Evolutionary conservation across 2,888 invertebrate species (phyloP).

Genomic region (Camponotus fellah): DNA sequence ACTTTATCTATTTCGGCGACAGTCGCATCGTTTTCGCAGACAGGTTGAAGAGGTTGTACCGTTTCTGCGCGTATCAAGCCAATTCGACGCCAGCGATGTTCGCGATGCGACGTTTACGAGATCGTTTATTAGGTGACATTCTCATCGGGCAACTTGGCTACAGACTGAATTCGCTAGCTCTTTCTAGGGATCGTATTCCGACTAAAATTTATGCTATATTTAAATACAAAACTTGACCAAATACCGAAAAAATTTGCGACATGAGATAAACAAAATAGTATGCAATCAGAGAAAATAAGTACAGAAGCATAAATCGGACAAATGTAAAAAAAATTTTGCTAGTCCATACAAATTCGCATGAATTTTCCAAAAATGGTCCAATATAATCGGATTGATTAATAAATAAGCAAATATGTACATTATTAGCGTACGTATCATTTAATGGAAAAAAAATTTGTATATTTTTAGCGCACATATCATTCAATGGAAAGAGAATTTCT

Average conservation of each 20-base stretch:
- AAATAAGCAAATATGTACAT: neutral
- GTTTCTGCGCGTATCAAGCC: constrained; percentile 69
- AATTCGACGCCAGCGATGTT: constrained; percentile 74
- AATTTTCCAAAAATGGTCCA: neutral
- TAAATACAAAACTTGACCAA: constrained; percentile 42
- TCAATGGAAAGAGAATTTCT: neutral
- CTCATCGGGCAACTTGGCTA: constrained; percentile 64
- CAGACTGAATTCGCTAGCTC: constrained; percentile 37
- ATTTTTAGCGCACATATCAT: neutral
- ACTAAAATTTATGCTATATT: constrained; percentile 29
- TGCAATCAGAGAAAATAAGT: constrained; percentile 35
- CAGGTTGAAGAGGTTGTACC: constrained; percentile 62
- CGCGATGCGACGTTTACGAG: constrained; percentile 79
- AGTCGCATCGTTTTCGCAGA: constrained; percentile 64
- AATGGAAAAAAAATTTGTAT: neutral
- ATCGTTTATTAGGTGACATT: constrained; percentile 76
- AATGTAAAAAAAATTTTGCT: neutral
- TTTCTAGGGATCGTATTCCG: constrained; percentile 20
- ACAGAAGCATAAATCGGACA: neutral
- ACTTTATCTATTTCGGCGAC: constrained; percentile 63
- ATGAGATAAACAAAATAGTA: constrained; percentile 9
- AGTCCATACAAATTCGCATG: neutral
- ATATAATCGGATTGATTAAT: neutral
- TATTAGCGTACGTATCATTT: neutral
- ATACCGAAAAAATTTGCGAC: constrained; percentile 18